Evolutionary conservation across 2,888 invertebrate species (phyloP).

Genomic region (Gymnosoma rotundatum): DNA sequence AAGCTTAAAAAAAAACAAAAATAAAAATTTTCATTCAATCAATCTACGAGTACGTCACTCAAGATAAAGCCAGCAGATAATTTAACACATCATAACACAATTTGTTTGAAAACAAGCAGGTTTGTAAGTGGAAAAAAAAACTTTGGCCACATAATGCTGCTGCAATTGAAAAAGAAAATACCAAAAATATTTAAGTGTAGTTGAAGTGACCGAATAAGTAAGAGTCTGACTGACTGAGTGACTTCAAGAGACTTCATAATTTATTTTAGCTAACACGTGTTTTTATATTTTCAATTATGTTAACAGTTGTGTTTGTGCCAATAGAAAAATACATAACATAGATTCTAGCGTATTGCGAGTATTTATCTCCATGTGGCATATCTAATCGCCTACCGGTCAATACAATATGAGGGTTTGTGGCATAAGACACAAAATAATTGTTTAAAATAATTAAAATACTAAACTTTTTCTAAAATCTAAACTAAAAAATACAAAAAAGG

Average conservation of each 20-base stretch:
- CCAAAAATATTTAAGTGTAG: conserved; percentile 5
- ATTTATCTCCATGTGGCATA: conserved; percentile 31
- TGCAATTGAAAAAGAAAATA: conserved; percentile 31
- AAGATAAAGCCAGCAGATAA: conserved; percentile 34
- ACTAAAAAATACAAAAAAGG: too few relatives aligned
- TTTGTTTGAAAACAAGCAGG: conserved; percentile 9
- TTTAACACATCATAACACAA: conserved; percentile 51
- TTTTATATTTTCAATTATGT: background rate
- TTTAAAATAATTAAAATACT: conserved; percentile 24
- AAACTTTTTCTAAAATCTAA: background rate
- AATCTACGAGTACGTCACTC: background rate
- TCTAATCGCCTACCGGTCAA: conserved; percentile 26
- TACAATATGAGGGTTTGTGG: background rate
- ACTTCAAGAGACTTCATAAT: too few relatives aligned
- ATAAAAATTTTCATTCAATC: conserved; percentile 18
- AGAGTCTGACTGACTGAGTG: conserved; percentile 2
- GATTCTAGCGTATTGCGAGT: background rate
- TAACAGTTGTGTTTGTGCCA: conserved; percentile 6
- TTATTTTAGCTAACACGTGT: too few relatives aligned
- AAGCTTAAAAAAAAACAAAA: conserved; percentile 27
- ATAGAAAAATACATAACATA: conserved; percentile 11
- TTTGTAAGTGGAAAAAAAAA: conserved; percentile 9
- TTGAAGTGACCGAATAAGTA: conserved; percentile 27
- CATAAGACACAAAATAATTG: background rate
- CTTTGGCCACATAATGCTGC: conserved; percentile 13